Percentiles rank a stretch among this genome's conserved stretches.
Conservation (phyloP, 2,888 invertebrate genomes). For the Acrocera orbiculus region DNA sequence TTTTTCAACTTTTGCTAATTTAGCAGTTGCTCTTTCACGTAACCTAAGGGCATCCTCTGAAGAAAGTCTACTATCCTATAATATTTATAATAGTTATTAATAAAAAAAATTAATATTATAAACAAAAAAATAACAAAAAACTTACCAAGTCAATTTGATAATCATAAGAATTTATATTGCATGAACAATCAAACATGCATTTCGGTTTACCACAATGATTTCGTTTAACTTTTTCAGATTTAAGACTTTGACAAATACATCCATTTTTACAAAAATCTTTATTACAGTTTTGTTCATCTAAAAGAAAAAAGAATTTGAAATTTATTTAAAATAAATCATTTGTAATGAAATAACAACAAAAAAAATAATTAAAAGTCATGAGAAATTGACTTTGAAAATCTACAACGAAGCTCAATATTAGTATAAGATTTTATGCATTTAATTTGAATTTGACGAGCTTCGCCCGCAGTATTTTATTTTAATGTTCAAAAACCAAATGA, state of each 20-base stretch:
- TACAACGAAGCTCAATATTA: no score
- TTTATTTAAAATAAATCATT: no score
- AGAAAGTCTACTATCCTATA: conserved; percentile 22
- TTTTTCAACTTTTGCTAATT: conserved; percentile 48
- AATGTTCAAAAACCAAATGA: no score
- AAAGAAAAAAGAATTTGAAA: no score
- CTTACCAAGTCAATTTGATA: conserved; percentile 21
- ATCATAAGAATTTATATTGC: conserved; percentile 16
- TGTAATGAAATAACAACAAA: no score
- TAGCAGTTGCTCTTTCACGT: conserved; percentile 29
- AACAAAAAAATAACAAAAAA: not conserved
- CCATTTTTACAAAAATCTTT: conserved; percentile 43
- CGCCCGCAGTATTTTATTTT: no score
- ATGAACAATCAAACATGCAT: conserved; percentile 32
- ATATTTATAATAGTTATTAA: not conserved
- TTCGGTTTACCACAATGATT: conserved; percentile 44
- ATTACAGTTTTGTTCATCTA: conserved; percentile 24
- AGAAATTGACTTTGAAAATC: no score
- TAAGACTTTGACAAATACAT: conserved; percentile 46
- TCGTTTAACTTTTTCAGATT: conserved; percentile 29
- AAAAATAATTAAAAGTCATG: no score
- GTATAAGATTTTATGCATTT: no score
- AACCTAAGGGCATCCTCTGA: conserved; percentile 28
- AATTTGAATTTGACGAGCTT: no score
- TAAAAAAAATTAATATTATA: not conserved